Percentiles rank a stretch among this genome's conserved stretches.
Conservation (phyloP, 1,140 invertebrate species). For the Leptonema lineaticorne region DNA sequence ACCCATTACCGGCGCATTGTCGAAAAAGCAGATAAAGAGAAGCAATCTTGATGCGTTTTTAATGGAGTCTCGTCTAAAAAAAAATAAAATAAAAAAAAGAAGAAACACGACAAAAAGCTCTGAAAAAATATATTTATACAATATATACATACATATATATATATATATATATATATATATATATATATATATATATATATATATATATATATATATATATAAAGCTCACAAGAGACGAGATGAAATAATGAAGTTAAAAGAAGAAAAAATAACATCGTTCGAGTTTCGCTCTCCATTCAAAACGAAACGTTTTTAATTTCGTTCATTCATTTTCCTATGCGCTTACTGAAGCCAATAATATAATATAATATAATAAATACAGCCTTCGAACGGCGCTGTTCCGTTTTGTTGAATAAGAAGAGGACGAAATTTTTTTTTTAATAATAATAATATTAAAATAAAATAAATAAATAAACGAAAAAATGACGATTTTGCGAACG, state of each 20-base stretch:
- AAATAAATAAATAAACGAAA: background rate
- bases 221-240: too few relatives aligned
- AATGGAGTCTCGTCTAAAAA: slow-evolving; percentile 15
- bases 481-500: slow-evolving; percentile 6
- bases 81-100: slow-evolving; percentile 4
- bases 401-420: too few relatives aligned
- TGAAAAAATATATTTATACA: too few relatives aligned
- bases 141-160: too few relatives aligned
- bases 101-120: too few relatives aligned
- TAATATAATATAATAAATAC: background rate
- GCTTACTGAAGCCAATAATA: background rate
- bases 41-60: slow-evolving; percentile 16
- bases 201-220: too few relatives aligned
- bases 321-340: background rate
- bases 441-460: background rate
- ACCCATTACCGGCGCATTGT: slow-evolving; percentile 14
- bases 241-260: too few relatives aligned
- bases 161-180: too few relatives aligned
- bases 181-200: too few relatives aligned
- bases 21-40: slow-evolving; percentile 16
- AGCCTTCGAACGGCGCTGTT: background rate
- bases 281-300: background rate
- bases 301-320: background rate
- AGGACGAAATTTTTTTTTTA: too few relatives aligned
- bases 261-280: too few relatives aligned